phyloP scores from a whole-genome alignment of 2,888 invertebrate species.

The Phania funesta region DNA sequence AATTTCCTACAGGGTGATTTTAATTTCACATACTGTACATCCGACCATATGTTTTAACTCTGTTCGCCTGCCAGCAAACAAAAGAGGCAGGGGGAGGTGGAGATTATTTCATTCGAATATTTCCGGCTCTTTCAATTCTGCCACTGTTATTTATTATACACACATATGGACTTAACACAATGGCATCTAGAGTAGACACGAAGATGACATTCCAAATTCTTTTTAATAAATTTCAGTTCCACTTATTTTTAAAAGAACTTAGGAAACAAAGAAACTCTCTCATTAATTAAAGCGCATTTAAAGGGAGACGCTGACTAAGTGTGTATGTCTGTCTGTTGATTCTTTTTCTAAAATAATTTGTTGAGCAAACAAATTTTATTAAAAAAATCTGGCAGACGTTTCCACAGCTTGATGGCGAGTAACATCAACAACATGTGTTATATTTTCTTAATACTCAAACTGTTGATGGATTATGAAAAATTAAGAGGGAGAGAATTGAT shows the following conservation, averaged over 20 bases:
- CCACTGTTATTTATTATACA: conserved; percentile 16
- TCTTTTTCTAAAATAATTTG: neutral
- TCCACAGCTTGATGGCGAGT: neutral
- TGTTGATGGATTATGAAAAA: conserved; percentile 29
- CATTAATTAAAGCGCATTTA: neutral
- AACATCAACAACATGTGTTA: neutral
- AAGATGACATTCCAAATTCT: conserved; percentile 18
- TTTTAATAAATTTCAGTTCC: conserved; percentile 28
- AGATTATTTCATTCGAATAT: conserved; percentile 33
- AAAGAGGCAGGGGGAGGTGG: no score
- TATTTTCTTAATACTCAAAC: neutral
- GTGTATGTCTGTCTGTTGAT: neutral
- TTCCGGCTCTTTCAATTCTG: conserved; percentile 26
- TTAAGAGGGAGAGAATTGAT: neutral
- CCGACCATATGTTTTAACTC: neutral
- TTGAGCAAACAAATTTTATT: neutral
- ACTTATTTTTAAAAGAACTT: neutral
- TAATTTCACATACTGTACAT: no score
- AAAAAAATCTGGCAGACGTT: neutral
- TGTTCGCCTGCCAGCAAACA: neutral
- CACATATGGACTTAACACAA: neutral
- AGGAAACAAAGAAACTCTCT: neutral
- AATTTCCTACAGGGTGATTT: no score
- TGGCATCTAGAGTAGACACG: neutral
- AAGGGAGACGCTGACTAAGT: neutral